phyloP scores from a whole-genome alignment of 2,888 invertebrate genomes.

The Hydrotaea cyrtoneurina region DNA sequence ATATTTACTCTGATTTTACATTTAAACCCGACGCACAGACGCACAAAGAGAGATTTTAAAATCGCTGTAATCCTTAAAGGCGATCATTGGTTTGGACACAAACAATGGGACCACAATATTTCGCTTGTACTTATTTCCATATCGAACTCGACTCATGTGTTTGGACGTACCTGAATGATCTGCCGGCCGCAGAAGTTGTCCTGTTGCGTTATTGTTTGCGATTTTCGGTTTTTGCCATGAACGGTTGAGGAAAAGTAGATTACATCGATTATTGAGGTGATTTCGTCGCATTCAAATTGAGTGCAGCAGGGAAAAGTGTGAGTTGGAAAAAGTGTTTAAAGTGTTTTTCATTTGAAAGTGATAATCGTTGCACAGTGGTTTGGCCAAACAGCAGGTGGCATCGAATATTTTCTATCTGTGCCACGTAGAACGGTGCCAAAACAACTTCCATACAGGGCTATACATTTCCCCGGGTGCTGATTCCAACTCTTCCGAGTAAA shows the following conservation, averaged over 20 bases:
- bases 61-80: conserved; percentile 63
- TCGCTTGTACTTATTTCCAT: no score
- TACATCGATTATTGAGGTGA: conserved; percentile 50
- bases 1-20: conserved; percentile 53
- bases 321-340: conserved; percentile 40
- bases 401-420: no score
- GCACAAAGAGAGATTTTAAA: conserved; percentile 22
- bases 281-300: conserved; percentile 46
- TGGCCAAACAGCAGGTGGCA: neutral
- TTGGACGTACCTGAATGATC: conserved; percentile 1
- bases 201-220: conserved; percentile 58
- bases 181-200: neutral
- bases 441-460: no score
- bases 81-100: conserved; percentile 50
- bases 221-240: conserved; percentile 3
- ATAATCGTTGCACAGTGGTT: conserved; percentile 44
- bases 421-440: no score
- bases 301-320: neutral
- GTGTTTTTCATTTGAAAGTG: conserved; percentile 37
- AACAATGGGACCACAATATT: conserved; percentile 15
- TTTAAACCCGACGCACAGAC: conserved; percentile 34
- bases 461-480: no score
- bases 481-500: no score
- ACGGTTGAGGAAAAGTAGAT: conserved; percentile 45
- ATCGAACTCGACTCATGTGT: neutral